Evolutionary conservation across 2,113 vertebrate species (phyloP).

Genomic region (Oryzias woworae): DNA sequence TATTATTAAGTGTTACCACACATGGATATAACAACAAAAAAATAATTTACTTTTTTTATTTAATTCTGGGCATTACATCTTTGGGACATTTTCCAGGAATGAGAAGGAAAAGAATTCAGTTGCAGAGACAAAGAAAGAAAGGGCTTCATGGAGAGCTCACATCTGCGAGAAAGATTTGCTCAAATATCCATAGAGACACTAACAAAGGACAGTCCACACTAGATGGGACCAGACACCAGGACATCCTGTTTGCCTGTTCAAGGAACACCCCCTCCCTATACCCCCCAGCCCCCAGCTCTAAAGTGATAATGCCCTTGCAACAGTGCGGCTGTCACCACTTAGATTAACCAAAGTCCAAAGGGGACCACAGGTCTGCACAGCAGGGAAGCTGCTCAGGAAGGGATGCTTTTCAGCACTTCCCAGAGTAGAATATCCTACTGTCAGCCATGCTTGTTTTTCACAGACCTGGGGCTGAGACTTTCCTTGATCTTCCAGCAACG

Average conservation of each 20-base stretch:
- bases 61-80: conserved; percentile 18
- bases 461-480: conserved; percentile 18
- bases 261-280: conserved; percentile 52
- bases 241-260: conserved; percentile 78
- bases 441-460: conserved; percentile 30
- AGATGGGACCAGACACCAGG: conserved; percentile 70
- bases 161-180: conserved; percentile 72
- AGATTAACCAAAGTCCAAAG: conserved; percentile 30
- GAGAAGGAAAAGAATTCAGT: conserved; percentile 24
- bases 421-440: conserved; percentile 51
- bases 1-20: no score
- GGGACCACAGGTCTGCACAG: conserved; percentile 25
- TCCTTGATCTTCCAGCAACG: conserved; percentile 21
- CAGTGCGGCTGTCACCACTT: conserved; percentile 65
- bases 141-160: conserved; percentile 42
- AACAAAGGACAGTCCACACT: conserved; percentile 41
- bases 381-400: conserved; percentile 48
- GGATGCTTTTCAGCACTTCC: conserved; percentile 45
- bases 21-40: no score
- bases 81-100: conserved; percentile 43
- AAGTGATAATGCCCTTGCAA: conserved; percentile 59
- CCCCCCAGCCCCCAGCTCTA: conserved; percentile 28
- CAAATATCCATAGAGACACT: conserved; percentile 34
- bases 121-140: conserved; percentile 52
- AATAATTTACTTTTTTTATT: neutral